A percentile compares a stretch with the other conserved stretches of the same genome.
These are phyloP conservation scores for Nixonia krombeini DNA, from an alignment of 1,140 invertebrate species.

Conservation along the genomic window DNA sequence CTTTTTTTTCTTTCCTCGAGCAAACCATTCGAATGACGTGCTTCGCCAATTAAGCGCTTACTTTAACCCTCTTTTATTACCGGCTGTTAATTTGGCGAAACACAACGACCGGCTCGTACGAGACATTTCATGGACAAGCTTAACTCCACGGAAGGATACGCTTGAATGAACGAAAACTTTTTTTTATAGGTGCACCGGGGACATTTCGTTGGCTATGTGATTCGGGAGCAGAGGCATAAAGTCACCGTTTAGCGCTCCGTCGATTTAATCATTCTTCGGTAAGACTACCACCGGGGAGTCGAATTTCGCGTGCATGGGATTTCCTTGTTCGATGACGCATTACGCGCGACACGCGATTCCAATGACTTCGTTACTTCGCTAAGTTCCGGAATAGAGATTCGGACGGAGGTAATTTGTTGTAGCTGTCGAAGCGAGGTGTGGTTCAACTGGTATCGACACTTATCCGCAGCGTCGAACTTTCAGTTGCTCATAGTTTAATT, in stretches of 20 bases:
- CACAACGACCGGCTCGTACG: slow-evolving; percentile 38
- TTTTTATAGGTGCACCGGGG: slow-evolving; percentile 8
- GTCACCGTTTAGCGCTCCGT: no score
- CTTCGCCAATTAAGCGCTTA: slow-evolving; percentile 49
- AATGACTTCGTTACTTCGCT: no score
- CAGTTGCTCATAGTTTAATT: background rate
- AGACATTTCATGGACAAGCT: slow-evolving; percentile 31
- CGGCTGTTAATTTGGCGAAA: slow-evolving; percentile 47
- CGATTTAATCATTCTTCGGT: no score
- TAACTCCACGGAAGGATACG: slow-evolving; percentile 7
- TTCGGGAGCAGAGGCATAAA: no score
- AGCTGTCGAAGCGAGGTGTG: background rate
- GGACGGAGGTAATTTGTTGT: background rate
- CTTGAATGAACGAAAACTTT: slow-evolving; percentile 10
- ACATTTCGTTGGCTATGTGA: no score
- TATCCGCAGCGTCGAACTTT: slow-evolving; percentile 7
- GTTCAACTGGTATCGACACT: slow-evolving; percentile 10
- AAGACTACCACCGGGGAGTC: no score
- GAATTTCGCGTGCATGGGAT: no score
- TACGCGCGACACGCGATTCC: no score
- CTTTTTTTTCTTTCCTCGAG: slow-evolving; percentile 25
- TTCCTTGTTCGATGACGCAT: no score
- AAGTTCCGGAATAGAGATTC: no score
- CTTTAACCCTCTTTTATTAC: slow-evolving; percentile 52
- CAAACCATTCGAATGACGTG: slow-evolving; percentile 38